Percentiles rank a stretch among this genome's conserved stretches.
phyloP scores from a whole-genome alignment of 1,140 invertebrate species.

The Coptotermes formosanus region DNA sequence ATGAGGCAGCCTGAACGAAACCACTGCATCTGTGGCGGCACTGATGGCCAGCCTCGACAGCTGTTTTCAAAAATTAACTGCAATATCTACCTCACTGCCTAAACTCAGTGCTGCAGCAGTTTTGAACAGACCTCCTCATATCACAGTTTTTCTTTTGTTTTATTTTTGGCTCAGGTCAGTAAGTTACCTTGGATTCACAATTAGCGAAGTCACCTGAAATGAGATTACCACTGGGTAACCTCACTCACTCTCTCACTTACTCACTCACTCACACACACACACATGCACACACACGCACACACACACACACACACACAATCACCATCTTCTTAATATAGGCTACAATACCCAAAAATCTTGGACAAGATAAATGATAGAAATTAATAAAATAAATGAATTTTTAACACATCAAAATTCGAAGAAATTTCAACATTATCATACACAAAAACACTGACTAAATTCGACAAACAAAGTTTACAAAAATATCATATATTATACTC shows the following conservation, averaged over 20 bases:
- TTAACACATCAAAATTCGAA: neutral
- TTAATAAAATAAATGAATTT: neutral
- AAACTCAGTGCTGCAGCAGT: conserved; percentile 16
- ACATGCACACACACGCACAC: neutral
- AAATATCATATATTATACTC: neutral
- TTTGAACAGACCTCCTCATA: conserved; percentile 33
- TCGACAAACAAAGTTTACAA: conserved; percentile 4
- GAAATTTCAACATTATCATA: conserved; percentile 12
- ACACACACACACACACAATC: neutral
- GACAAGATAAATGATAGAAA: conserved; percentile 1
- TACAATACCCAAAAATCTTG: neutral
- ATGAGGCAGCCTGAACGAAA: conserved; percentile 30
- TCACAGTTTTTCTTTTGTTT: conserved; percentile 33
- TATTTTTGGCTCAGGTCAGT: conserved; percentile 31
- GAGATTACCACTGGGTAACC: neutral
- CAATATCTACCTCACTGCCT: neutral
- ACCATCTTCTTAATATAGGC: conserved; percentile 22
- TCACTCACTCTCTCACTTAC: too few species aligned
- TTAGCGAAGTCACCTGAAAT: conserved; percentile 16
- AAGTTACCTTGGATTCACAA: conserved; percentile 31
- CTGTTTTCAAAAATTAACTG: neutral
- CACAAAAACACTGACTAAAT: neutral
- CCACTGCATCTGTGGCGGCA: neutral
- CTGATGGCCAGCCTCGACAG: neutral
- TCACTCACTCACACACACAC: neutral